Conservation (phyloP, 1,140 invertebrate species). For the Neotoxoptera formosana region DNA sequence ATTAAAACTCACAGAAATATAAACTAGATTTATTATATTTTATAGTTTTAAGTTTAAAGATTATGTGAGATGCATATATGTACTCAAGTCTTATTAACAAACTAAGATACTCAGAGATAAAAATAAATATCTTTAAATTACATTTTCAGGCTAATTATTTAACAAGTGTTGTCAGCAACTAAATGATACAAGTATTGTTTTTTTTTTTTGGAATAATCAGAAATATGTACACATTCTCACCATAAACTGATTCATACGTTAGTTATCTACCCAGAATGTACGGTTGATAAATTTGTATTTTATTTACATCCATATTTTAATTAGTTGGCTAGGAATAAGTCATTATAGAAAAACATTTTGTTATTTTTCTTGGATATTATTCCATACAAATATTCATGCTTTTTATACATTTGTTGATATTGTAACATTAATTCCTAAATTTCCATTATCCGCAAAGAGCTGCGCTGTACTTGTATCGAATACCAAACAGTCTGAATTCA, state of each 20-base stretch:
- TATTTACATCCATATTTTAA: not conserved
- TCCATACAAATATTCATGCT: not conserved
- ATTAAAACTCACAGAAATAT: not conserved
- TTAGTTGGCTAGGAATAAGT: not conserved
- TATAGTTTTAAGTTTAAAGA: not conserved
- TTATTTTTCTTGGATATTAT: not conserved
- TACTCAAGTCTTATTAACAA: conserved; percentile 11
- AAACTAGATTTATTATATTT: not conserved
- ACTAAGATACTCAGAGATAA: not conserved
- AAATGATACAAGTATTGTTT: not conserved
- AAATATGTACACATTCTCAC: too few relatives aligned
- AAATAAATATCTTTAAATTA: not conserved
- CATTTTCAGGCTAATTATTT: not conserved
- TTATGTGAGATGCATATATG: not conserved
- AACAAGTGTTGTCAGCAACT: not conserved
- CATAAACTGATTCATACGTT: not conserved
- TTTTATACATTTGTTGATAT: conserved; percentile 72
- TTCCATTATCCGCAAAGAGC: conserved; percentile 98
- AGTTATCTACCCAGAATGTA: not conserved
- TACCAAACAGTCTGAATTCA: conserved; percentile 97
- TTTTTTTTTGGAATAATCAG: not conserved
- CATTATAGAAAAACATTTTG: not conserved
- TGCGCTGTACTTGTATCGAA: conserved; percentile 99
- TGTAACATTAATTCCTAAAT: conserved; percentile 99
- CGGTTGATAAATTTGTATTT: not conserved